Base-by-base conservation (phyloP, 2,113 vertebrate species). In the Symphodus melops region DNA sequence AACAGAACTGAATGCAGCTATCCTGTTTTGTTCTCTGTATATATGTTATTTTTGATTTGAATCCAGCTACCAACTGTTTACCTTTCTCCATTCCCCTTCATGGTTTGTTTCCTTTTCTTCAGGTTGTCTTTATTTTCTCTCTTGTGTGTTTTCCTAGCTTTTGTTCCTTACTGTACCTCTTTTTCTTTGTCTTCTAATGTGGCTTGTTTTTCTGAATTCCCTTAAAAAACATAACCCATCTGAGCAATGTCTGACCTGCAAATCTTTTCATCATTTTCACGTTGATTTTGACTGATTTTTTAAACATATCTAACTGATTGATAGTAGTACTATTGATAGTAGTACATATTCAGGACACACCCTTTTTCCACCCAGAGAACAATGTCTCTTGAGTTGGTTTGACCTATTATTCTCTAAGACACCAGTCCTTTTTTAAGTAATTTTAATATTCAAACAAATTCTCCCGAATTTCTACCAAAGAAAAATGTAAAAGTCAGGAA, bases 381-480 rank as follows among this genome's bases (percentile, higher is more conserved):
- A 53, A 25, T 13, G 4, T 48, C 65, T 44, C 48, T 17, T 12
- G 25, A 13, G 1, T 8, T 41, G 17, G 20, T 9, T 39, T 9
- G 21, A 60, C 1, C 8, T 23, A 42, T 60, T 11, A 48, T 51
- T 6, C 39, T 59, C 17, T 48, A 60, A 57, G 48, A 52, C 23
- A 52, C 13, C 48, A 52, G n/a, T 55, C 17, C 58, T 51, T 36
- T 36, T 36, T 49, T 0, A 49, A 39, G 20, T 66, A 3, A 52
- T 39, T 60, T 69, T 1, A 13, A 25, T 20, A 64, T 37, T 63
- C 33, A 16, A 69, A 63, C 54, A n/a, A 68, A 54, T 12, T 36
- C n/a, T n/a, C n/a, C n/a, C n/a, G n/a, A n/a, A n/a, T 72, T 53
- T 39, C 1, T 39, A 39, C 20, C 8, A 2, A 42, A 36, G 61